These are phyloP conservation scores for Strigamia maritima DNA, from an alignment of 2,888 invertebrate species.

Conservation along the genomic window DNA sequence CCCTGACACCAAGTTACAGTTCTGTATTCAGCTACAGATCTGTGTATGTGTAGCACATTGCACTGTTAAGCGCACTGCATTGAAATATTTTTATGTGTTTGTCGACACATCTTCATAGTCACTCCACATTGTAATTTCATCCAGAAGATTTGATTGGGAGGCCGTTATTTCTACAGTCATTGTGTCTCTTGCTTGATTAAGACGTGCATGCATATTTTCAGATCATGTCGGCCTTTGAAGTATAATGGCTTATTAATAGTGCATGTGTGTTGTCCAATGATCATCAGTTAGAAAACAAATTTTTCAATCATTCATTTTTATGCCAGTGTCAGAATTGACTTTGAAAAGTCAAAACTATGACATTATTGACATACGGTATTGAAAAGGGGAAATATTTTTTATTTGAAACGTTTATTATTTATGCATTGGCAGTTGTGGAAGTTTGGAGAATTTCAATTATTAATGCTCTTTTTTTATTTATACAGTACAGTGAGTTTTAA, in stretches of 20 bases:
- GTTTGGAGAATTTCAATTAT: no score
- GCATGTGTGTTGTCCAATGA: constrained; percentile 30
- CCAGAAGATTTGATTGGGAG: constrained; percentile 22
- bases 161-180: constrained; percentile 14
- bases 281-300: background rate
- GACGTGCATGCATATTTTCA: constrained; percentile 32
- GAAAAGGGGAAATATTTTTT: no score
- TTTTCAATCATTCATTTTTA: background rate
- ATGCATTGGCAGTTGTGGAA: no score
- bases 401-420: no score
- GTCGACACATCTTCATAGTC: constrained; percentile 31
- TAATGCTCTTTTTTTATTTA: no score
- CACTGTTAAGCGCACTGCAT: constrained; percentile 34
- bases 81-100: constrained; percentile 18
- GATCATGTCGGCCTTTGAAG: constrained; percentile 30
- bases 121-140: constrained; percentile 32
- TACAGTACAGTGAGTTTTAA: no score
- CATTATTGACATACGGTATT: no score
- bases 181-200: constrained; percentile 34
- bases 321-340: no score
- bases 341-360: no score
- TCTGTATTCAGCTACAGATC: constrained; percentile 37
- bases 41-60: constrained; percentile 39
- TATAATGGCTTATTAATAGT: constrained; percentile 20
- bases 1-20: constrained; percentile 30